These are phyloP conservation scores for Grus americana DNA, from an alignment of 2,113 vertebrate species.

Conservation along the genomic window DNA sequence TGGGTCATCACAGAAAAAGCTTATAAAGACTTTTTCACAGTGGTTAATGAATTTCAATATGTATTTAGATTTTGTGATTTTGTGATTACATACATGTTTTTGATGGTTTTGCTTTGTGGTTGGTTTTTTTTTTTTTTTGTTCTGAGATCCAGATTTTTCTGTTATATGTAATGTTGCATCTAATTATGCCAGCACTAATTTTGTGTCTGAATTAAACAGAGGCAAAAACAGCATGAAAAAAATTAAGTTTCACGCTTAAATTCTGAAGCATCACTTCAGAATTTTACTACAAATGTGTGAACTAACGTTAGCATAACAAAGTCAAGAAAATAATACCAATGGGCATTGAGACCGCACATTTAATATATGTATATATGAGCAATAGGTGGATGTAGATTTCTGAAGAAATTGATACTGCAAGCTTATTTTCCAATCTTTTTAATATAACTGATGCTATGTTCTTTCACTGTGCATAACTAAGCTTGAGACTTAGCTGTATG, in stretches of 20 bases:
- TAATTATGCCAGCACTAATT: neutral
- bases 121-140: neutral
- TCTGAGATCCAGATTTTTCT: neutral
- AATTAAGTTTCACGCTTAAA: neutral
- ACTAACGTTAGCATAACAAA: neutral
- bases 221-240: neutral
- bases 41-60: neutral
- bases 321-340: neutral
- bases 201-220: neutral
- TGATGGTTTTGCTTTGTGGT: neutral
- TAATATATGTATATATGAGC: neutral
- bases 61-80: neutral
- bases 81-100: neutral
- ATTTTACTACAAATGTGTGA: too few species aligned
- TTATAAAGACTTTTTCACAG: neutral
- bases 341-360: neutral
- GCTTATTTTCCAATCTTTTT: neutral
- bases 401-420: neutral
- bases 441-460: too few species aligned
- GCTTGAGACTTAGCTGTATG: neutral
- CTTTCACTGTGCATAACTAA: neutral
- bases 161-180: neutral
- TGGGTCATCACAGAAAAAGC: neutral
- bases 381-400: neutral
- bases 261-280: neutral